phyloP scores from a whole-genome alignment of 2,113 vertebrate genomes.

The Sphaerodactylus townsendi region DNA sequence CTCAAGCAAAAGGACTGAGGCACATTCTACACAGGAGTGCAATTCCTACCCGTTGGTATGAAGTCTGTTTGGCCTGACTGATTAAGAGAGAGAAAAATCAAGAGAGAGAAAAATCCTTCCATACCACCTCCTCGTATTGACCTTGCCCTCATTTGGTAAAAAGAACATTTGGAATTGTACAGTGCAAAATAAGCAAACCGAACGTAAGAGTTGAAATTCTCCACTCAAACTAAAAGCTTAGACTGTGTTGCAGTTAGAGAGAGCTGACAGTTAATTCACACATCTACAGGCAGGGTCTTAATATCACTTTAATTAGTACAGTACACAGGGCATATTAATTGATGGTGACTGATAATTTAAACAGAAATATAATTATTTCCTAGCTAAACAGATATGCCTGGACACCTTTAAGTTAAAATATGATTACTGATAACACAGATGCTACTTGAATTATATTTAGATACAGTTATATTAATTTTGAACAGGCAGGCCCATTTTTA shows the following conservation, averaged over 20 bases:
- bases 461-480: background rate
- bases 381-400: background rate
- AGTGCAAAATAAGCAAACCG: background rate
- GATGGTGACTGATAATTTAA: background rate
- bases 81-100: background rate
- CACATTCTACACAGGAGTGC: background rate
- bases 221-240: background rate
- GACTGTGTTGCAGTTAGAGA: background rate
- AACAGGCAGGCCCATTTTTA: background rate
- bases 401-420: background rate
- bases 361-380: background rate
- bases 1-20: background rate
- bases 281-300: background rate
- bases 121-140: background rate
- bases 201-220: background rate
- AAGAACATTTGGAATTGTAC: background rate
- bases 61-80: background rate
- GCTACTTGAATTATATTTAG: background rate
- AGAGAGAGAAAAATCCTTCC: background rate
- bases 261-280: background rate
- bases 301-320: background rate
- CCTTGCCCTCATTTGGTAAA: background rate
- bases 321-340: background rate
- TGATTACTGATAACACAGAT: background rate
- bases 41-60: background rate